These are phyloP conservation scores for Peromyscus californicus DNA, from an alignment of 2,113 vertebrate genomes.

Conservation along the genomic window DNA sequence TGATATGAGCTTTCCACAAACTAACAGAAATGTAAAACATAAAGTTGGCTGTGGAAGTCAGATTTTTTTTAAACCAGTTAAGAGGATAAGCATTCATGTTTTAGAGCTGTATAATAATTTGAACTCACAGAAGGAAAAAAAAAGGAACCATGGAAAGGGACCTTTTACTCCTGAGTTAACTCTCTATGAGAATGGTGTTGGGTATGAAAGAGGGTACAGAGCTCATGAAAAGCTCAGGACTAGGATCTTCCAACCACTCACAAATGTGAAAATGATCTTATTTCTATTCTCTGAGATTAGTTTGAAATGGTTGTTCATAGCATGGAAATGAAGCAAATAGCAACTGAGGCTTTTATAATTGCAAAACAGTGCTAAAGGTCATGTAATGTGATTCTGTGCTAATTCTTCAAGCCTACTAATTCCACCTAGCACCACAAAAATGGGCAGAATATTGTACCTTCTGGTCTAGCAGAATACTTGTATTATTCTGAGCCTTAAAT, in stretches of 20 bases:
- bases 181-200: neutral
- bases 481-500: neutral
- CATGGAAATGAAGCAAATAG: neutral
- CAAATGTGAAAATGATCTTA: neutral
- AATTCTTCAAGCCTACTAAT: neutral
- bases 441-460: neutral
- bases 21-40: conserved; percentile 8
- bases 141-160: neutral
- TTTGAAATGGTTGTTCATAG: neutral
- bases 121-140: neutral
- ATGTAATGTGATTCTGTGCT: neutral
- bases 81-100: neutral
- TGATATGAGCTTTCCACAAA: neutral
- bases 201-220: neutral
- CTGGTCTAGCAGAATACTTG: neutral
- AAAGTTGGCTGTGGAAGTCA: neutral
- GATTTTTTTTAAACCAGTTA: neutral
- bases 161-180: neutral
- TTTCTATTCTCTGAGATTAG: neutral
- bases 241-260: neutral
- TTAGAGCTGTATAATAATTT: neutral
- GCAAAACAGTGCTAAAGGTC: neutral
- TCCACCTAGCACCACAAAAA: neutral
- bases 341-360: neutral
- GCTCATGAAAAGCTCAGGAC: neutral